These are phyloP conservation scores for Pseudopodoces humilis DNA, from an alignment of 2,113 vertebrate species.

Conservation along the genomic window DNA sequence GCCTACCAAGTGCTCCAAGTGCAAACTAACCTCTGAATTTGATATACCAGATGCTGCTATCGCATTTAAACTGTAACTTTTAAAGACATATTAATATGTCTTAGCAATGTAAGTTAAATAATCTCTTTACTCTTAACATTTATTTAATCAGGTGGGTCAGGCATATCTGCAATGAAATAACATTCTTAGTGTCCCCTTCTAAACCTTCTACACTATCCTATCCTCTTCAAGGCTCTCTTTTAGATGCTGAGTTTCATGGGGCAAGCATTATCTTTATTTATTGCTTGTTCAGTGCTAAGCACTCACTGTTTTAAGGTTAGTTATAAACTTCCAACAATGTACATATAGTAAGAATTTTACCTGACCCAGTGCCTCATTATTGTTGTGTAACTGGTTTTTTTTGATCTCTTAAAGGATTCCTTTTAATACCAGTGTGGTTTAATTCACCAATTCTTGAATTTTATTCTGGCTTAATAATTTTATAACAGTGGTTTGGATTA, in stretches of 20 bases:
- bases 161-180: background rate
- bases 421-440: background rate
- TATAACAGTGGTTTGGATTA: background rate
- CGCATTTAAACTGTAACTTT: background rate
- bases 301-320: background rate
- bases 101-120: background rate
- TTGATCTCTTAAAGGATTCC: background rate
- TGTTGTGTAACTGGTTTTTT: background rate
- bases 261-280: background rate
- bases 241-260: background rate
- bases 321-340: background rate
- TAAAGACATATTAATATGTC: background rate
- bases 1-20: background rate
- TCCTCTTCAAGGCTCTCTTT: background rate
- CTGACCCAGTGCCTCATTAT: background rate
- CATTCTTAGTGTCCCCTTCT: background rate
- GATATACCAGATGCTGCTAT: background rate
- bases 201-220: background rate
- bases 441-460: background rate
- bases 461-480: background rate
- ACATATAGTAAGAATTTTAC: background rate
- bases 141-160: background rate
- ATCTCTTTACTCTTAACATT: background rate
- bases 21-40: constrained; percentile 20
- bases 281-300: background rate